These are phyloP conservation scores for Melanchra persicariae DNA, from an alignment of 2,888 invertebrate species.

Conservation along the genomic window DNA sequence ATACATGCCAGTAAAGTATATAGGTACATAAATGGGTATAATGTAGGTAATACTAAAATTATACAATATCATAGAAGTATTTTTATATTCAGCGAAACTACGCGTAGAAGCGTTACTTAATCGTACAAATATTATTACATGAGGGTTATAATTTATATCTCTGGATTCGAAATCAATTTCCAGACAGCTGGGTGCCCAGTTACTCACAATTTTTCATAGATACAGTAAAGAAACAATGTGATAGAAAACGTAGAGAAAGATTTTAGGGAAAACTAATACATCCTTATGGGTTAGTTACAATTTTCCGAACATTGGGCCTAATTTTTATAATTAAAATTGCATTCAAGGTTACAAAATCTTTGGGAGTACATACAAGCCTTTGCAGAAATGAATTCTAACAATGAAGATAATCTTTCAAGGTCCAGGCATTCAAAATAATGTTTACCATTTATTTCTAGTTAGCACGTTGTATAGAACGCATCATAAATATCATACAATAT, in stretches of 20 bases:
- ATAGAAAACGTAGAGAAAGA: conserved; percentile 26
- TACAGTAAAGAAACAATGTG: conserved; percentile 45
- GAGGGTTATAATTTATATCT: conserved; percentile 82
- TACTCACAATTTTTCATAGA: conserved; percentile 56
- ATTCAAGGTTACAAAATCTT: conserved; percentile 69
- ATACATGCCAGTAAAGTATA: conserved; percentile 87
- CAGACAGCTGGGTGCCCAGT: conserved; percentile 83
- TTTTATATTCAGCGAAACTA: conserved; percentile 87
- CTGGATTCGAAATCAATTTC: conserved; percentile 84
- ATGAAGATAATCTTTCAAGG: conserved; percentile 81
- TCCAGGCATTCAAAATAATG: conserved; percentile 87
- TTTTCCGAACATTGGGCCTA: conserved; percentile 65
- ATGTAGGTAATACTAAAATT: conserved; percentile 89
- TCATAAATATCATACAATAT: conserved; percentile 91
- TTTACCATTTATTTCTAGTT: conserved; percentile 89
- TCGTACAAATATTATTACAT: conserved; percentile 85
- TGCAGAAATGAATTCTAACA: conserved; percentile 85
- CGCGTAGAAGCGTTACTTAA: conserved; percentile 89
- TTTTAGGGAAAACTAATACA: conserved; percentile 48
- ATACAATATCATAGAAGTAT: conserved; percentile 87
- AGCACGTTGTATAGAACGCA: conserved; percentile 91
- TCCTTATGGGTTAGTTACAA: conserved; percentile 40
- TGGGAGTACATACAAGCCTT: conserved; percentile 81
- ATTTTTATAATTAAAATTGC: conserved; percentile 57
- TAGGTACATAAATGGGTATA: conserved; percentile 88